These are phyloP conservation scores for Phalacrocorax brasilianus DNA, from an alignment of 2,113 vertebrate species.

Conservation along the genomic window DNA sequence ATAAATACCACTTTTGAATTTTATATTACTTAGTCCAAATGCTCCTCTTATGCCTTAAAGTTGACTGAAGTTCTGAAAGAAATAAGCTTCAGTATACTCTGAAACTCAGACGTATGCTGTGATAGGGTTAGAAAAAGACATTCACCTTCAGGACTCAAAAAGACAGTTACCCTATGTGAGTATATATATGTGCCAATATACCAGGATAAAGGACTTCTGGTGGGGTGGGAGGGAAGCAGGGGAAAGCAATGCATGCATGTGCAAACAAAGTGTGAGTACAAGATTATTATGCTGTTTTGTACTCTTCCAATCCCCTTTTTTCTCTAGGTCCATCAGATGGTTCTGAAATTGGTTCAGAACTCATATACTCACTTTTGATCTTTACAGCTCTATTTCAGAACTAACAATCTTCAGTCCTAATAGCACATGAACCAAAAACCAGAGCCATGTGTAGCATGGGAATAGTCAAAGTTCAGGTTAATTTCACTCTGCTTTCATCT, in stretches of 20 bases:
- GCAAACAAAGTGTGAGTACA: neutral
- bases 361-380: neutral
- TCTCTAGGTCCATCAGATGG: neutral
- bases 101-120: neutral
- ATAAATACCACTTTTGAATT: neutral
- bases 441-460: neutral
- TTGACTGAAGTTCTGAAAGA: neutral
- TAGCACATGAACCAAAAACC: neutral
- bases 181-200: neutral
- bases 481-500: neutral
- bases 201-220: neutral
- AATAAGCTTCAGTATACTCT: neutral
- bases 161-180: neutral
- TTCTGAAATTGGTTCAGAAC: neutral
- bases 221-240: neutral
- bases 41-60: neutral
- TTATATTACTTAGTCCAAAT: neutral
- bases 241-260: neutral
- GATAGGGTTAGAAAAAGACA: neutral
- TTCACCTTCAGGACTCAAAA: neutral
- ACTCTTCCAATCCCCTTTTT: neutral
- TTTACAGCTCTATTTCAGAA: neutral
- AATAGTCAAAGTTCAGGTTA: neutral
- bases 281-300: neutral
- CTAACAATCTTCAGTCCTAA: neutral